phyloP scores from a whole-genome alignment of 1,140 invertebrate genomes.

The Drosophila truncata region DNA sequence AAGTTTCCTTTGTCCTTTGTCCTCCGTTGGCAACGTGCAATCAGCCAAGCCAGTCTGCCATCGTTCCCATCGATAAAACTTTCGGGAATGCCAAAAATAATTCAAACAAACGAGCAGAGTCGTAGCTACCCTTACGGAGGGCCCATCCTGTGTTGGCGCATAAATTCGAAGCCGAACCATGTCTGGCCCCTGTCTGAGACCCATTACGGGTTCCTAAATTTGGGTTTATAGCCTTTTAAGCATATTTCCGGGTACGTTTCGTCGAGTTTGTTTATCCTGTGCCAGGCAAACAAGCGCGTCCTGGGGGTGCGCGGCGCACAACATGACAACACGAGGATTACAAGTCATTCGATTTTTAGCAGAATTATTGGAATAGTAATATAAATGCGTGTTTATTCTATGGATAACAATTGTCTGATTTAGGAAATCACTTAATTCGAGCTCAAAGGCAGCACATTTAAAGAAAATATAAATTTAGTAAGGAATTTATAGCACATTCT shows the following conservation, averaged over 20 bases:
- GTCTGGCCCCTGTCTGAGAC: constrained; percentile 50
- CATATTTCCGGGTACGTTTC: constrained; percentile 72
- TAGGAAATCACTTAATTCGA: background rate
- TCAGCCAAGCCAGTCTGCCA: constrained; percentile 23
- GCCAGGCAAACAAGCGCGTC: constrained; percentile 36
- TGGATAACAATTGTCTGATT: constrained; percentile 20
- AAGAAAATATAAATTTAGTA: no score
- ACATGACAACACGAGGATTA: constrained; percentile 39
- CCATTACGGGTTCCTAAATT: constrained; percentile 56
- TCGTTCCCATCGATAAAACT: constrained; percentile 60
- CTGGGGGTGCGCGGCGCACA: constrained; percentile 15
- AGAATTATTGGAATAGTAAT: constrained; percentile 27
- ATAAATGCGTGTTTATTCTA: constrained; percentile 44
- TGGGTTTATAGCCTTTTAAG: constrained; percentile 70
- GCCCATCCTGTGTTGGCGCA: constrained; percentile 51
- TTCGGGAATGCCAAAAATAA: constrained; percentile 56
- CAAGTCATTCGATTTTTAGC: constrained; percentile 20
- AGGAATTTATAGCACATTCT: no score
- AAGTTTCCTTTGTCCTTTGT: constrained; percentile 54
- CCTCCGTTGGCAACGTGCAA: constrained; percentile 49
- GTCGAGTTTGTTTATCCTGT: constrained; percentile 61
- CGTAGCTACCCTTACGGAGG: constrained; percentile 55
- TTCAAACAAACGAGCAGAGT: constrained; percentile 36
- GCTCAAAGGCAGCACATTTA: constrained; percentile 85
- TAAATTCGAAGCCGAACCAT: constrained; percentile 44